Percentiles rank a stretch among this genome's conserved stretches.
Evolutionary conservation across 1,140 invertebrate species (phyloP).

Genomic region (Ceratitis capitata): DNA sequence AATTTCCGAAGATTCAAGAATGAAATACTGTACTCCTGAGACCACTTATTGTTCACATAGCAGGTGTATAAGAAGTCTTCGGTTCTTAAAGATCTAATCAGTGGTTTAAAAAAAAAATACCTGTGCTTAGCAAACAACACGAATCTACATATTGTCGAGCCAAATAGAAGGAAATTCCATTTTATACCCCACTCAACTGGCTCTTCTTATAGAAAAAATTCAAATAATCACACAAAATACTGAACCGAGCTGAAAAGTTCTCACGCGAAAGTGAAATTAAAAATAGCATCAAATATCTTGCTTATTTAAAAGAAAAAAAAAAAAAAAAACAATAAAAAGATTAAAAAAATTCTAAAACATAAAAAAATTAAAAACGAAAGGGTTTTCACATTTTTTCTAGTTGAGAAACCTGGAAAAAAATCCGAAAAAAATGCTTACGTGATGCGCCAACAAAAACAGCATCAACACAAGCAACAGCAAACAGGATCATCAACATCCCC

Average conservation of each 20-base stretch:
- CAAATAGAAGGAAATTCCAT: too few relatives aligned
- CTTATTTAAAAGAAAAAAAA: too few relatives aligned
- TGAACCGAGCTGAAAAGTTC: constrained; percentile 46
- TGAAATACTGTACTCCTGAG: too few relatives aligned
- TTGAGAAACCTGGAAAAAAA: constrained; percentile 53
- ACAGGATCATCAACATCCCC: constrained; percentile 34
- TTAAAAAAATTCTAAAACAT: not conserved
- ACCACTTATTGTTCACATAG: too few relatives aligned
- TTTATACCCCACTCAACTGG: not conserved
- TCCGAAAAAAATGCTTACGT: constrained; percentile 56
- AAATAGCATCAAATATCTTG: constrained; percentile 44
- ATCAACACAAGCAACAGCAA: not conserved
- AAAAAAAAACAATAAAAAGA: too few relatives aligned
- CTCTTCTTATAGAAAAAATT: not conserved
- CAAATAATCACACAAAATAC: not conserved
- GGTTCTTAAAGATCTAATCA: too few relatives aligned
- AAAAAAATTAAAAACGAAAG: constrained; percentile 48
- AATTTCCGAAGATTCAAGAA: too few relatives aligned
- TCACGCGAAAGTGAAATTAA: constrained; percentile 61
- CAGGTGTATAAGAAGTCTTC: too few relatives aligned
- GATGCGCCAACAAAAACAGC: constrained; percentile 45
- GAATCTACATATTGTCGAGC: too few relatives aligned
- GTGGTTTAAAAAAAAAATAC: too few relatives aligned
- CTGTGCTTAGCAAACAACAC: too few relatives aligned
- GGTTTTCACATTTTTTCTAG: constrained; percentile 59